Evolutionary conservation across 2,113 vertebrate genomes (phyloP).

Genomic region (Gasterosteus aculeatus): DNA sequence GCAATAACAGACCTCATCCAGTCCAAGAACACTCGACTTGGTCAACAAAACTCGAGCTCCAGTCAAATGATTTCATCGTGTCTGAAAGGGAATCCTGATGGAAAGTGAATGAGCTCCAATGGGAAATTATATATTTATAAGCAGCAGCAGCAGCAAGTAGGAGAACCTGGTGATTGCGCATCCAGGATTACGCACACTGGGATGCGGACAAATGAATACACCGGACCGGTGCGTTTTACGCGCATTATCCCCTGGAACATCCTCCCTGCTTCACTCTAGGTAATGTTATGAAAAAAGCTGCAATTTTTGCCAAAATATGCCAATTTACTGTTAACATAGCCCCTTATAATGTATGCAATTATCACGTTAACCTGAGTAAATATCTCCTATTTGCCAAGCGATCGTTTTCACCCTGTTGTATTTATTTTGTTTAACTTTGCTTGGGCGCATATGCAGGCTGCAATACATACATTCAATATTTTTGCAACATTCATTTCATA

Average conservation of each 20-base stretch:
- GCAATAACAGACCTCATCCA: conserved; percentile 1
- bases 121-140: conserved; percentile 68
- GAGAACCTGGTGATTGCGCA: conserved; percentile 43
- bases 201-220: conserved; percentile 30
- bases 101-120: conserved; percentile 33
- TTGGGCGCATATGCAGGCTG: background rate
- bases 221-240: conserved; percentile 51
- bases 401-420: background rate
- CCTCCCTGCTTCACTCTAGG: conserved; percentile 38
- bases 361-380: background rate
- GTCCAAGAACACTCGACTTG: conserved; percentile 12
- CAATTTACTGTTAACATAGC: background rate
- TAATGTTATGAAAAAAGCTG: conserved; percentile 3
- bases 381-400: background rate
- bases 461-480: background rate
- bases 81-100: conserved; percentile 30
- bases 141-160: conserved; percentile 24
- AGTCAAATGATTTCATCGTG: conserved; percentile 29
- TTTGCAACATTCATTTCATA: background rate
- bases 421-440: conserved; percentile 21
- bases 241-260: conserved; percentile 36
- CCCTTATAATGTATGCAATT: background rate
- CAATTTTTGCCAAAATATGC: background rate
- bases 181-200: conserved; percentile 37
- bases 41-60: conserved; percentile 21